These are phyloP conservation scores for Homarus americanus DNA, from an alignment of 1,140 invertebrate species.

Conservation along the genomic window DNA sequence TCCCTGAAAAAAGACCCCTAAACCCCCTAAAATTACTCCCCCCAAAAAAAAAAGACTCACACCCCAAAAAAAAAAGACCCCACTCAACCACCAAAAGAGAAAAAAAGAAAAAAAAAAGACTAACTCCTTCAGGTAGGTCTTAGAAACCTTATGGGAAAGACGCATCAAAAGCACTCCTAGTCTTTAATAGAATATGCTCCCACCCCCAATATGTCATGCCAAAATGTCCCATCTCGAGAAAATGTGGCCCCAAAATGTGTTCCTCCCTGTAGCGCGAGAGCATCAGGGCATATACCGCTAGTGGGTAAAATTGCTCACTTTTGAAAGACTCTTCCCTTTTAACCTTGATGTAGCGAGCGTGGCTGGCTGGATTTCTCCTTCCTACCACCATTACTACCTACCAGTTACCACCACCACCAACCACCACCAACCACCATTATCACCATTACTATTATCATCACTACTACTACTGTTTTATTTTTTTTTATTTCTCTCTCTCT, in stretches of 20 bases:
- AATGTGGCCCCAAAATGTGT: constrained; percentile 17
- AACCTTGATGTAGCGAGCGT: neutral
- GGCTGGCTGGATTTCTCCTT: neutral
- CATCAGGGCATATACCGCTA: constrained; percentile 8
- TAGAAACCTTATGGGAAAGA: neutral
- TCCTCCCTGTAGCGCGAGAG: constrained; percentile 1
- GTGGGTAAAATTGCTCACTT: constrained; percentile 20
- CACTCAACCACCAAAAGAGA: too few relatives aligned
- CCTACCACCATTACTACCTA: neutral
- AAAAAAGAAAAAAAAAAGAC: too few relatives aligned
- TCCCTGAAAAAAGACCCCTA: too few relatives aligned
- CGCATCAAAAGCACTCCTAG: neutral
- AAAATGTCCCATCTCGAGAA: constrained; percentile 21
- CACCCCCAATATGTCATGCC: constrained; percentile 15
- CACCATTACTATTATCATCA: neutral
- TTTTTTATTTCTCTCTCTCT: neutral
- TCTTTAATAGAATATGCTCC: constrained; percentile 10
- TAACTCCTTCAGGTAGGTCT: too few relatives aligned
- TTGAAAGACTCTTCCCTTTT: constrained; percentile 12
- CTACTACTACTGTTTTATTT: neutral
- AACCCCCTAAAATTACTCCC: too few relatives aligned
- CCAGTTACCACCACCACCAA: neutral
- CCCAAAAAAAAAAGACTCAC: too few relatives aligned
- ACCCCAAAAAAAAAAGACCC: too few relatives aligned
- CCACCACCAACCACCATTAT: neutral